Evolutionary conservation across 2,888 invertebrate species (phyloP).

Genomic region (Eudasyphora cyanicolor): DNA sequence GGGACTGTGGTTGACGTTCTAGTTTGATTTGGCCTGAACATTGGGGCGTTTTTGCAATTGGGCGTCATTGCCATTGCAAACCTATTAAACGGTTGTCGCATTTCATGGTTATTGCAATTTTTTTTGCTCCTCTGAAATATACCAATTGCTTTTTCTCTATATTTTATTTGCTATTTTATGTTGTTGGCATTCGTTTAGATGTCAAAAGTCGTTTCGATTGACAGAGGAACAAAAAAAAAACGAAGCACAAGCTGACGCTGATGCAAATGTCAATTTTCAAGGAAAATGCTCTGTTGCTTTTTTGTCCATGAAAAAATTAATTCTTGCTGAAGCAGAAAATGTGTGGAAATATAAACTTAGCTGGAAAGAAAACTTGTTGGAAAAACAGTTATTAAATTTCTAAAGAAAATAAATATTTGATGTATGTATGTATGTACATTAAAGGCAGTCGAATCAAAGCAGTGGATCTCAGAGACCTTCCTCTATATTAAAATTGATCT

Average conservation of each 20-base stretch:
- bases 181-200: slow-evolving; percentile 60
- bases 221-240: not conserved
- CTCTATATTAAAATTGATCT: too few species aligned
- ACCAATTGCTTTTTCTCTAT: slow-evolving; percentile 50
- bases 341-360: too few species aligned
- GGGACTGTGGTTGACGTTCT: not conserved
- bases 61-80: slow-evolving; percentile 47
- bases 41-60: slow-evolving; percentile 34
- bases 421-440: too few species aligned
- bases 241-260: not conserved
- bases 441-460: too few species aligned
- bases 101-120: slow-evolving; percentile 63
- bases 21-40: not conserved
- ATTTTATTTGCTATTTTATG: slow-evolving; percentile 55
- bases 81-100: slow-evolving; percentile 65
- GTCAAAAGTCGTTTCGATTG: slow-evolving; percentile 10
- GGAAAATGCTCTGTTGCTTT: not conserved
- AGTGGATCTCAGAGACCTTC: too few species aligned
- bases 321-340: too few species aligned
- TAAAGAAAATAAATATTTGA: too few species aligned
- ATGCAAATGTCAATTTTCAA: not conserved
- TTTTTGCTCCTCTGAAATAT: slow-evolving; percentile 21
- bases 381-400: too few species aligned
- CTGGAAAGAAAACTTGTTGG: too few species aligned
- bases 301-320: too few species aligned